Evolutionary conservation across 2,888 invertebrate species (phyloP).

Genomic region (Marronus borbonicus): DNA sequence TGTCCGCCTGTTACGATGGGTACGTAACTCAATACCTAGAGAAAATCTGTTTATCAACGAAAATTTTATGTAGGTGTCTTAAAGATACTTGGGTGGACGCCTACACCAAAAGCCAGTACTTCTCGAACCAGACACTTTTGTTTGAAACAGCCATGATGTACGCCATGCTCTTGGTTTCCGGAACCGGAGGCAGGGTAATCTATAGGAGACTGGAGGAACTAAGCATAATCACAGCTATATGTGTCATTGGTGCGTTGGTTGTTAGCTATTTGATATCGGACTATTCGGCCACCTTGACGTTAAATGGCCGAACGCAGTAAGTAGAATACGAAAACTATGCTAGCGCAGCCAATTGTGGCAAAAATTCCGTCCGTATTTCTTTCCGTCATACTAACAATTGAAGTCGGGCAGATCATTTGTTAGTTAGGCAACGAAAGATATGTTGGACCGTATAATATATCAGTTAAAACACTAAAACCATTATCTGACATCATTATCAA

Average conservation of each 20-base stretch:
- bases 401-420: too few species aligned
- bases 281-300: conserved; percentile 59
- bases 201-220: conserved; percentile 53
- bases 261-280: conserved; percentile 60
- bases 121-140: not conserved
- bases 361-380: too few species aligned
- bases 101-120: conserved; percentile 32
- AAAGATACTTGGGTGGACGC: conserved; percentile 51
- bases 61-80: conserved; percentile 39
- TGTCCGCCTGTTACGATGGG: conserved; percentile 54
- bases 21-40: too few species aligned
- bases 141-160: conserved; percentile 55
- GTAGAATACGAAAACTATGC: not conserved
- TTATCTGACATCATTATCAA: too few species aligned
- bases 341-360: too few species aligned
- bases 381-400: too few species aligned
- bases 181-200: conserved; percentile 56
- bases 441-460: too few species aligned
- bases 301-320: conserved; percentile 55
- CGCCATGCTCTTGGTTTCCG: conserved; percentile 56
- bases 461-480: too few species aligned
- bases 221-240: conserved; percentile 51
- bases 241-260: conserved; percentile 55
- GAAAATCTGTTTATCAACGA: not conserved
- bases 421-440: too few species aligned